Evolutionary conservation across 2,888 invertebrate genomes (phyloP).

Genomic region (Callyntrura guangdongensis): DNA sequence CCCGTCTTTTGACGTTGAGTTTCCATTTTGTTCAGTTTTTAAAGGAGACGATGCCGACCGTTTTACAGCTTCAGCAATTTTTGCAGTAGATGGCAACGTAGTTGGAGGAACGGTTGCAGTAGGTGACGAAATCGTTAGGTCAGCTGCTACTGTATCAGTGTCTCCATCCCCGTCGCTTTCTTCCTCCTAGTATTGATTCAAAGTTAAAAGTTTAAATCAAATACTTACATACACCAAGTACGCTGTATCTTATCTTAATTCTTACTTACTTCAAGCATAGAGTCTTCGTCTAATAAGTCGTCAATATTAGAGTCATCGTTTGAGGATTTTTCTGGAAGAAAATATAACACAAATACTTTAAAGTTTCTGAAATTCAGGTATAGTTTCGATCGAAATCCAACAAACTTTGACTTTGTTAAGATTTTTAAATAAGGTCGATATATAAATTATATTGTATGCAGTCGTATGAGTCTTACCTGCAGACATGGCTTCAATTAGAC

Average conservation of each 20-base stretch:
- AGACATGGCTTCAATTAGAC: constrained; percentile 76
- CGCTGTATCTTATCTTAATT: neutral
- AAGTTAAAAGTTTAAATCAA: neutral
- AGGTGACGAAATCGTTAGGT: constrained; percentile 65
- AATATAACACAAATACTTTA: neutral
- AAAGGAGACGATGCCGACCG: constrained; percentile 41
- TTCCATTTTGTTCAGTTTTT: constrained; percentile 76
- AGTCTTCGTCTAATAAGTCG: constrained; percentile 80
- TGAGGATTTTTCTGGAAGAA: constrained; percentile 57
- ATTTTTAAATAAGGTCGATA: too few species aligned
- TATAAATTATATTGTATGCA: too few species aligned
- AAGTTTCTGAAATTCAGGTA: too few species aligned
- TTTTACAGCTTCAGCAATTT: constrained; percentile 67
- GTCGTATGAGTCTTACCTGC: constrained; percentile 64
- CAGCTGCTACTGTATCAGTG: constrained; percentile 50
- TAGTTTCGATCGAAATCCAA: too few species aligned
- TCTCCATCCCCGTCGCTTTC: constrained; percentile 71
- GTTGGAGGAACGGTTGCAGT: constrained; percentile 65
- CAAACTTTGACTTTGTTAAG: too few species aligned
- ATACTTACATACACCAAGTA: neutral
- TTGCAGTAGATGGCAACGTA: constrained; percentile 56
- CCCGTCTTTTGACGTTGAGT: constrained; percentile 40
- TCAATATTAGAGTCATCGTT: constrained; percentile 79
- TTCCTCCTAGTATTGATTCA: constrained; percentile 74
- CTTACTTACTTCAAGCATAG: constrained; percentile 76